These are phyloP conservation scores for Amaurobius ferox DNA, from an alignment of 2,888 invertebrate genomes.

Conservation along the genomic window DNA sequence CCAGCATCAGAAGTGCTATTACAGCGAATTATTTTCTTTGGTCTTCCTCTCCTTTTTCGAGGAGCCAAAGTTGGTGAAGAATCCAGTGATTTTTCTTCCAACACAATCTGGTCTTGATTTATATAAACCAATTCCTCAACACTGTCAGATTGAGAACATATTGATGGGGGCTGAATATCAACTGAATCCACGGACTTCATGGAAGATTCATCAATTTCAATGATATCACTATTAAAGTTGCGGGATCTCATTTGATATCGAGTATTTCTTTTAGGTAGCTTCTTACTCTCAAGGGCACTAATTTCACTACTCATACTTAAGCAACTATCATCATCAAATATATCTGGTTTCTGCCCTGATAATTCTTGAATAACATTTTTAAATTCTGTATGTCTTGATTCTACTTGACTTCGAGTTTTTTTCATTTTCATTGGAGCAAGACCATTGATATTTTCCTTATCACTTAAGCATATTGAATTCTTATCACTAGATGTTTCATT, in stretches of 20 bases:
- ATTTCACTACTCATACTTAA: slow-evolving; percentile 32
- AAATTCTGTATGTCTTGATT: slow-evolving; percentile 29
- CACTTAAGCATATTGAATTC: slow-evolving; percentile 52
- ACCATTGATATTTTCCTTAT: slow-evolving; percentile 65
- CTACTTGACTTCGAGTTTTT: slow-evolving; percentile 43
- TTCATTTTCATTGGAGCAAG: slow-evolving; percentile 38
- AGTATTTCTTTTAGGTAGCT: slow-evolving; percentile 26
- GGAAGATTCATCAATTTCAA: slow-evolving; percentile 25
- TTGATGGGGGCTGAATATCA: neutral
- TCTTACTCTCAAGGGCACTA: slow-evolving; percentile 21
- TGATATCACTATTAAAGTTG: slow-evolving; percentile 14
- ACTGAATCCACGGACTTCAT: slow-evolving; percentile 20
- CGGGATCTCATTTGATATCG: slow-evolving; percentile 59
- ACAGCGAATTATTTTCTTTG: slow-evolving; percentile 28
- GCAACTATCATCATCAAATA: slow-evolving; percentile 36
- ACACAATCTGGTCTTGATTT: slow-evolving; percentile 7
- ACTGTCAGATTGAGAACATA: slow-evolving; percentile 15
- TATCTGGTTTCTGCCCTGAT: slow-evolving; percentile 27
- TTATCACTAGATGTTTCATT: slow-evolving; percentile 45
- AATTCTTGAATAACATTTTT: slow-evolving; percentile 38
- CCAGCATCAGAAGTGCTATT: neutral
- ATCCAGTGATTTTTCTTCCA: neutral
- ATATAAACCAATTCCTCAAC: slow-evolving; percentile 22
- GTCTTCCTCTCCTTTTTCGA: slow-evolving; percentile 40
- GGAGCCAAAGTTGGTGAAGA: slow-evolving; percentile 6